These are phyloP conservation scores for Microtus ochrogaster DNA, from an alignment of 2,113 vertebrate genomes.

Conservation along the genomic window DNA sequence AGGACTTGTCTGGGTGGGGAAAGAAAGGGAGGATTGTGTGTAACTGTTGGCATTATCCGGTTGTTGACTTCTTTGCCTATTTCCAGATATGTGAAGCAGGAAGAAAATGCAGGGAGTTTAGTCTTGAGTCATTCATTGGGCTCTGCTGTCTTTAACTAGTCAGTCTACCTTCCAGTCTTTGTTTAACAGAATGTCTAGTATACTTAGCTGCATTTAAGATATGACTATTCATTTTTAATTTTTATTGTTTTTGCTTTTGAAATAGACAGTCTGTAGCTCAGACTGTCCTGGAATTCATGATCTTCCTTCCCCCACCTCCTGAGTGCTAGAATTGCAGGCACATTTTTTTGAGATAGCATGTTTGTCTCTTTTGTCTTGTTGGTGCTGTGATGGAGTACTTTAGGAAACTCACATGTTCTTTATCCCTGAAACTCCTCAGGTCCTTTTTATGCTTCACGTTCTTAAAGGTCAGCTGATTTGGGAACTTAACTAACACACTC, in stretches of 20 bases:
- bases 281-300: background rate
- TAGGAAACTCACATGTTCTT: background rate
- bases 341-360: conserved; percentile 13
- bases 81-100: background rate
- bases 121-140: background rate
- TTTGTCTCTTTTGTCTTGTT: background rate
- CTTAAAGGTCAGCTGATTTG: background rate
- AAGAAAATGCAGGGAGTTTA: background rate
- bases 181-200: background rate
- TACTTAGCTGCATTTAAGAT: background rate
- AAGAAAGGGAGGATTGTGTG: background rate
- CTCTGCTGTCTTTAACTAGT: background rate
- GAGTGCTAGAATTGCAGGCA: background rate
- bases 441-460: background rate
- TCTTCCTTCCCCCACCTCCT: background rate
- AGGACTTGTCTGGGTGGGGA: background rate
- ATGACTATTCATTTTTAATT: background rate
- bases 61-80: background rate
- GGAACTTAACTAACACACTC: background rate
- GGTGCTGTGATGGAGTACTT: background rate
- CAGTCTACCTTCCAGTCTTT: background rate
- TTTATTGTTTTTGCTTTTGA: background rate
- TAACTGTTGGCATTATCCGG: background rate
- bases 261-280: background rate
- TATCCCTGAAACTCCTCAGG: background rate